These are phyloP conservation scores for Oreocharis arfaki DNA, from an alignment of 2,113 vertebrate genomes.

Conservation along the genomic window DNA sequence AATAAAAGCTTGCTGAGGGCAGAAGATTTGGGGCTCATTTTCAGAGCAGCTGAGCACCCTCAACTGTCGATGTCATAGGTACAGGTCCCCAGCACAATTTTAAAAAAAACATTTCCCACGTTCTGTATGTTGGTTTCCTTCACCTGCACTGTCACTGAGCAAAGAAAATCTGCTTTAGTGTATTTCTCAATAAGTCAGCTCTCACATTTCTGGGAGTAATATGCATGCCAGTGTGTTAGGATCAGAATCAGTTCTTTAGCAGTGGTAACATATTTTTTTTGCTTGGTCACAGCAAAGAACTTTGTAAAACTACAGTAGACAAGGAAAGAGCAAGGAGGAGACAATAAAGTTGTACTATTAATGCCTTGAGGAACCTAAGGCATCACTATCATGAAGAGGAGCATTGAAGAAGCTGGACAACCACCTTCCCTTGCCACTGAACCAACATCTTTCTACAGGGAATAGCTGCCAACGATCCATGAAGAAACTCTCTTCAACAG, in stretches of 20 bases:
- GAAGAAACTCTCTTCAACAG: neutral
- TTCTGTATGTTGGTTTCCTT: neutral
- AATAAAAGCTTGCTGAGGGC: constrained; percentile 23
- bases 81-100: neutral
- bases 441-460: neutral
- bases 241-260: neutral
- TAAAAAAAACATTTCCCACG: neutral
- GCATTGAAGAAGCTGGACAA: neutral
- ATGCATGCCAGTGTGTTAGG: neutral
- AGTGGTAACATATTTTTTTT: neutral
- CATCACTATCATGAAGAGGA: neutral
- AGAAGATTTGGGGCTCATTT: constrained; percentile 33
- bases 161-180: neutral
- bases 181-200: neutral
- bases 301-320: neutral
- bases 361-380: too few relatives aligned
- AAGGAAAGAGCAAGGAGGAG: neutral
- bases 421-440: neutral
- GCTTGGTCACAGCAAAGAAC: neutral
- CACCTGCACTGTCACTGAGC: neutral
- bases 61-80: neutral
- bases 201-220: neutral
- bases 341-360: neutral
- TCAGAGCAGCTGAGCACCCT: neutral
- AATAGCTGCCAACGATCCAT: neutral